Base-by-base conservation (phyloP, 1,140 invertebrate genomes). In the Melitaea cinxia region DNA sequence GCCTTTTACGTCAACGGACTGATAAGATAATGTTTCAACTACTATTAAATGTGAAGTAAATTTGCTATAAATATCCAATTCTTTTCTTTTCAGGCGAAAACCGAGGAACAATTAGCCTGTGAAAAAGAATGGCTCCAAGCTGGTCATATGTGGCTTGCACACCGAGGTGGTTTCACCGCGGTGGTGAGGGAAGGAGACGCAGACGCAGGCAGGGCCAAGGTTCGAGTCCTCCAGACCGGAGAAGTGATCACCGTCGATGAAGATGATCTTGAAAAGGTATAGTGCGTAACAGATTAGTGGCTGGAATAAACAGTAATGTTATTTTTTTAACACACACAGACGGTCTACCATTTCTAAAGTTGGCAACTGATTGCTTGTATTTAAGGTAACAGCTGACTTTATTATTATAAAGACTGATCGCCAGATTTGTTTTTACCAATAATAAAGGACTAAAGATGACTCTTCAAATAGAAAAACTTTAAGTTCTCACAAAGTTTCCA, bases 181-280 rank as follows among this genome's bases (percentile, higher is more conserved):
- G 96, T 96, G 1, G 92, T 95, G 56, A 93, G 95, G 71, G 83
- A 89, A 30, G 82, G 77, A 5, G 84, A 86, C 26, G 81, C 83
- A 4, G 91, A 92, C 35, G 93, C 93, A 19, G 95, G 95, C 19
- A 95, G 96, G 73, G 88, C 96, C 5, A 93, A 92, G 45, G 94
- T 98, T 6, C 93, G 94, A n/a, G 88, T 98, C 15, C 92, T 96
- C 59, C 93, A 94, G 56, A 95, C 94, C 61, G 95, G 94, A 1
- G 96, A 97, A 75, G 90, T 95, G 14, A 85, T 98, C 19, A 94
- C 94, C 35, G 97, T 98, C 5, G 97, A 98, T 85, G 97, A 98
- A 88, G 97, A 98, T 88, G 97, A 98, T 77, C 92, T 98, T 50
- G 97, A 98, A 85, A 98, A 97, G 92, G 94, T 95, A 28, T 15